Conservation (phyloP, 2,888 invertebrate species). For the Tineola bisselliella region DNA sequence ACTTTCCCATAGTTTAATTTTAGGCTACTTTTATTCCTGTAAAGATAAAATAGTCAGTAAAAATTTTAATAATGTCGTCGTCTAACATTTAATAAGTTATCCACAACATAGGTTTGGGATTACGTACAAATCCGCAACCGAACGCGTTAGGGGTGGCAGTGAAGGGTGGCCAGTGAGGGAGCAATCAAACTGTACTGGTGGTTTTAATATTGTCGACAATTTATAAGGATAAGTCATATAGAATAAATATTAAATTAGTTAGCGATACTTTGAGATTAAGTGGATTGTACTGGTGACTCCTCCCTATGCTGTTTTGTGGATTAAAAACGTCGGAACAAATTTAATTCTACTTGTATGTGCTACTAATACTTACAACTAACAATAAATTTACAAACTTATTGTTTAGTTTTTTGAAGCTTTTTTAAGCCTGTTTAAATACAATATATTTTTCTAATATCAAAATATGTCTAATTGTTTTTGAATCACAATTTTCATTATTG, state of each 20-base stretch:
- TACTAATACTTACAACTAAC: neutral
- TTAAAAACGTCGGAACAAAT: neutral
- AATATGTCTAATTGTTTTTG: too few species aligned
- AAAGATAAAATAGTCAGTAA: neutral
- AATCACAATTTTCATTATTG: too few species aligned
- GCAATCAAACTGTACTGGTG: constrained; percentile 60
- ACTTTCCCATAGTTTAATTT: too few species aligned
- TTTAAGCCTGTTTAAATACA: too few species aligned
- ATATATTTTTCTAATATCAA: too few species aligned
- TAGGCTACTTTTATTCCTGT: too few species aligned
- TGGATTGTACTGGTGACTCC: constrained; percentile 34
- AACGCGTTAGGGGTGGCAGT: constrained; percentile 37
- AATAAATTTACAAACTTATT: too few species aligned
- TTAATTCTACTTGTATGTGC: neutral
- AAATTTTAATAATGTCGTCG: constrained; percentile 9
- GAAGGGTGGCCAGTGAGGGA: constrained; percentile 39
- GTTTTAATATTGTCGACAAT: constrained; percentile 67
- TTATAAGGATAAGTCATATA: constrained; percentile 64
- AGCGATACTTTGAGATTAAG: constrained; percentile 61
- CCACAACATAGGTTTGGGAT: constrained; percentile 41
- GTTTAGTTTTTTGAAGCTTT: too few species aligned
- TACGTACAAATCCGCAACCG: constrained; percentile 54
- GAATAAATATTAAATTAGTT: constrained; percentile 68
- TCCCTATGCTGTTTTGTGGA: neutral
- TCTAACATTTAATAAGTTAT: constrained; percentile 4